These are phyloP conservation scores for Emys orbicularis DNA, from an alignment of 2,797 vertebrate species.

Conservation along the genomic window DNA sequence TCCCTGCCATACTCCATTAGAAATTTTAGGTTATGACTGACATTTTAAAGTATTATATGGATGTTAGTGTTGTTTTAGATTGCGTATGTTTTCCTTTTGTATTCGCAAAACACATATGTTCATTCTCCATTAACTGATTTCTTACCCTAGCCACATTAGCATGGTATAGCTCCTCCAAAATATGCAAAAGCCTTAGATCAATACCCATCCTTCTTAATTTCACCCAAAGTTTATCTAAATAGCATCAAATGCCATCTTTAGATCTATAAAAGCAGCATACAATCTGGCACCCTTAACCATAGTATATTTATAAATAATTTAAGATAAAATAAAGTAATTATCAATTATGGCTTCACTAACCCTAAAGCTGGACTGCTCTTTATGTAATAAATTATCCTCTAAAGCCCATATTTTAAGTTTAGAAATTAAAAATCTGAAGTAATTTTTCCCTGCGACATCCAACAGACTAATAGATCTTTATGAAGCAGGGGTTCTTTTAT, in stretches of 20 bases:
- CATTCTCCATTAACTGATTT: background rate
- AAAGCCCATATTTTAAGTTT: background rate
- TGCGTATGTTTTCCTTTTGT: background rate
- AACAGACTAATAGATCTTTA: background rate
- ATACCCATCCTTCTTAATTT: background rate
- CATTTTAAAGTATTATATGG: background rate
- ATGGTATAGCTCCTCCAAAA: background rate
- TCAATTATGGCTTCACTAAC: background rate
- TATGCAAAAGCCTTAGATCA: background rate
- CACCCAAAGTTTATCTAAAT: background rate
- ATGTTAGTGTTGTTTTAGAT: background rate
- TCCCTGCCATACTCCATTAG: background rate
- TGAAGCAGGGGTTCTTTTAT: background rate
- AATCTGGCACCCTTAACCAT: background rate
- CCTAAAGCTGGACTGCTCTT: background rate
- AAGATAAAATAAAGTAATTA: background rate
- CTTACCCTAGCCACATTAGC: background rate
- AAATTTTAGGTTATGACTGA: background rate
- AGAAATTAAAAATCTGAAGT: background rate
- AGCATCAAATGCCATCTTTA: background rate
- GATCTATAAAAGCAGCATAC: background rate
- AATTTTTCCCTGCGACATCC: background rate
- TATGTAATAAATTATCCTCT: background rate
- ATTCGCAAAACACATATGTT: background rate
- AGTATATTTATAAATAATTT: background rate